Percentiles rank a stretch among this genome's conserved stretches.
phyloP scores from a whole-genome alignment of 2,888 invertebrate species.

The Torymus auratus region DNA sequence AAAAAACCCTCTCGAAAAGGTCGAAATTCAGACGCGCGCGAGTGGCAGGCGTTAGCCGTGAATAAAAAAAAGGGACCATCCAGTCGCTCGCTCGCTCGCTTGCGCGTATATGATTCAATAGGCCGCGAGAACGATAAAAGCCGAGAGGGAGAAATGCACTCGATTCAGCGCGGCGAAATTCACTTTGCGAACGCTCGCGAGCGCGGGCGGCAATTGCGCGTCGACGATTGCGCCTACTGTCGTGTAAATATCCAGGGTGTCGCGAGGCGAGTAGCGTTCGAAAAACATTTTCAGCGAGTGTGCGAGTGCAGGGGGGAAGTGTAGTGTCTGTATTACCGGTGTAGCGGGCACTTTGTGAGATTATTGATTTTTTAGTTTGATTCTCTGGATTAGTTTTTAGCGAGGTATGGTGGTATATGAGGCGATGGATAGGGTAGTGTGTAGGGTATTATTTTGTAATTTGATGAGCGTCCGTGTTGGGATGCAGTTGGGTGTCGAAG shows the following conservation, averaged over 20 bases:
- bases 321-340: neutral
- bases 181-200: conserved; percentile 32
- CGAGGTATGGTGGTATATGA: too few relatives aligned
- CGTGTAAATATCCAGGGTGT: conserved; percentile 66
- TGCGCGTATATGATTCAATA: conserved; percentile 47
- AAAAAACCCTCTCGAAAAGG: too few relatives aligned
- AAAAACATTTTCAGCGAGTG: conserved; percentile 44
- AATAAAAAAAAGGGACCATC: conserved; percentile 17
- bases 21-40: neutral
- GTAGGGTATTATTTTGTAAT: too few relatives aligned
- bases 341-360: neutral
- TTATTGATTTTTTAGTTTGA: too few relatives aligned
- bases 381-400: too few relatives aligned
- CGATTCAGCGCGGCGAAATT: too few relatives aligned
- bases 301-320: too few relatives aligned
- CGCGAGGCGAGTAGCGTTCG: conserved; percentile 22
- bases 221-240: conserved; percentile 67
- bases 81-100: neutral
- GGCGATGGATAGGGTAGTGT: too few relatives aligned
- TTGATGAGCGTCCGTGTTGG: too few relatives aligned
- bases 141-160: conserved; percentile 20
- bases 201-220: conserved; percentile 62
- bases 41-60: conserved; percentile 20
- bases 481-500: too few relatives aligned
- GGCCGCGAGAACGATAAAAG: conserved; percentile 50